Evolutionary conservation across 2,113 vertebrate species (phyloP), one percentile per base, ranked within the genome.

Genomic region (Uria aalge): DNA sequence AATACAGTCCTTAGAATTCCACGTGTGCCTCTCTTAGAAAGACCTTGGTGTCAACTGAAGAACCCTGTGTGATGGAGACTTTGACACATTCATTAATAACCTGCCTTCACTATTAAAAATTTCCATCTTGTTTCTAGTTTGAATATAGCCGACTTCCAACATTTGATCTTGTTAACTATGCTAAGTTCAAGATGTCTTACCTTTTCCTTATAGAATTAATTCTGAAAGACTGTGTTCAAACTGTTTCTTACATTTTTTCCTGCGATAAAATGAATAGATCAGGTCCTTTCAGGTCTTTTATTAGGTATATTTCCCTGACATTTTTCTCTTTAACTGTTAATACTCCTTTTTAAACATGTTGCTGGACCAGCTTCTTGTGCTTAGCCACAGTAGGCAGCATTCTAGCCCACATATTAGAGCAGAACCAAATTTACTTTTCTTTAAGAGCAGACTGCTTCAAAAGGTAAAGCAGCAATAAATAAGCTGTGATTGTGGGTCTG

Each of bases 391-490:
- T 40, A 69, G 62, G 20, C 45, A 38, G 34, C 10, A 4, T 77
- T 77, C 30, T 57, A 79, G 32, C 15, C 50, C 55, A 5, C 0
- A 0, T 40, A 10, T n/a, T 69, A 47, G 4, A 80, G 45, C 72
- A 74, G 59, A 86, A 50, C 15, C 38, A 80, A 71, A 86, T 40
- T 40, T 43, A 20, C 34, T 75, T 90, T 53, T 52, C 36, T 64
- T 56, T 52, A 67, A 52, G 63, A 90, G 79, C 85, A 96, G 64
- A 34, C 23, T 2, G 79, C 69, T 93, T 95, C 68, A 20, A 29
- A 63, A 77, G 56, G 73, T 88, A 71, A 84, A 93, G 55, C 60
- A 93, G 92, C 95, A 94, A 85, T 94, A 96, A 96, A 88, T 90
- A 90, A 94, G 85, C 87, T 63, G 22, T 77, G 75, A 52, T 45